A percentile compares a stretch with the other conserved stretches of the same genome.
Evolutionary conservation across 2,888 invertebrate genomes (phyloP).

Genomic region (Heteromurus nitidus): DNA sequence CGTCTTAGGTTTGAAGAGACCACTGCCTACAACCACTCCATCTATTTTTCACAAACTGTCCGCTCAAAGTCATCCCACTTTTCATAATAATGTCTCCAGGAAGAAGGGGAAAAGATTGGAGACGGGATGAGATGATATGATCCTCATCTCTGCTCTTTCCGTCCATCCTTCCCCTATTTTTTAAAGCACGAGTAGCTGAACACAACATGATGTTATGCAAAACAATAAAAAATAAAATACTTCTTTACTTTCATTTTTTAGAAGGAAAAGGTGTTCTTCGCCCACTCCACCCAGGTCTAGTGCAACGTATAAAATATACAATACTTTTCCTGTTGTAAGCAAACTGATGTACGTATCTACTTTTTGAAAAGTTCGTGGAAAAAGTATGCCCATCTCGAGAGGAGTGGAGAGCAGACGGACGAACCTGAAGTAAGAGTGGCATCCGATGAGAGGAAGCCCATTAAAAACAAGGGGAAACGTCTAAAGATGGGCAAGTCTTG

Average conservation of each 20-base stretch:
- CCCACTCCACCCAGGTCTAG: too few relatives aligned
- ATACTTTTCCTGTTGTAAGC: not conserved
- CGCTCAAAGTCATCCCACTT: conserved; percentile 50
- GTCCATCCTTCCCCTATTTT: not conserved
- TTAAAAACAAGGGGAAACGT: conserved; percentile 49
- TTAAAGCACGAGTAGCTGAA: too few relatives aligned
- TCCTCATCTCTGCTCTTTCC: not conserved
- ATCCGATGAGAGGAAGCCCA: conserved; percentile 51
- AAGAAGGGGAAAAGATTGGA: conserved; percentile 37
- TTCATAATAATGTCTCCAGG: conserved; percentile 53
- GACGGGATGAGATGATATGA: conserved; percentile 23
- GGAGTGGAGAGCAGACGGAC: not conserved
- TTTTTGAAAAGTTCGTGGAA: not conserved
- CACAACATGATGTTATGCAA: too few relatives aligned
- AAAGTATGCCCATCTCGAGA: too few relatives aligned
- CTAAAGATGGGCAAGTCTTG: conserved; percentile 31
- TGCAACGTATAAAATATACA: not conserved
- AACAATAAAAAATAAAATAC: too few relatives aligned
- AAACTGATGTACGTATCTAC: not conserved
- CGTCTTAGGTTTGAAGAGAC: not conserved
- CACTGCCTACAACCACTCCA: conserved; percentile 43
- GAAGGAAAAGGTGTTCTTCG: not conserved
- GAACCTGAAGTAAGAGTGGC: conserved; percentile 29
- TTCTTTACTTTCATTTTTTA: too few relatives aligned
- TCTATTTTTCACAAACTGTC: conserved; percentile 61